Percentiles rank a stretch among this genome's conserved stretches.
These are phyloP conservation scores for Notodromas monacha DNA, from an alignment of 2,888 invertebrate species.

Conservation along the genomic window DNA sequence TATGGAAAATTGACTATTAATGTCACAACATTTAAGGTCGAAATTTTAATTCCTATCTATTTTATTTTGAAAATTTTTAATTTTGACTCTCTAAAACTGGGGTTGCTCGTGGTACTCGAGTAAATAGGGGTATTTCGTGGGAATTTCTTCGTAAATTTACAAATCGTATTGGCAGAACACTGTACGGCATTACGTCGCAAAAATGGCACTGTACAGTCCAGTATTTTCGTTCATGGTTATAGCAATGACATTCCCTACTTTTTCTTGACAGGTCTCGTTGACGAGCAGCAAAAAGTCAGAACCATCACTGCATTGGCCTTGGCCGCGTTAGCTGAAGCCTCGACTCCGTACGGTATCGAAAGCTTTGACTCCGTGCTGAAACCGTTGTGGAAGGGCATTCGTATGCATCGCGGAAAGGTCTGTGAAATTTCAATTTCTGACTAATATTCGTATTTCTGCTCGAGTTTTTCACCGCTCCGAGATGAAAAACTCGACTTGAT, in stretches of 20 bases:
- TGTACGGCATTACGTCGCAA: background rate
- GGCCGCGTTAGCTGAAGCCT: constrained; percentile 91
- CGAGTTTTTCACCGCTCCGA: background rate
- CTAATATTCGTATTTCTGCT: background rate
- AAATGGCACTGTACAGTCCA: background rate
- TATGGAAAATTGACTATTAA: too few species aligned
- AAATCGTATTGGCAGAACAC: background rate
- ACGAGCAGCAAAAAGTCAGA: constrained; percentile 94
- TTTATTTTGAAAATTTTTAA: too few species aligned
- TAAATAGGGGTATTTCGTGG: too few species aligned
- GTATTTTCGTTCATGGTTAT: background rate
- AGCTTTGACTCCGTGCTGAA: constrained; percentile 97
- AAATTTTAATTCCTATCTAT: too few species aligned
- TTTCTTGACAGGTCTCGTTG: constrained; percentile 35
- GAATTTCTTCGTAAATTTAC: too few species aligned
- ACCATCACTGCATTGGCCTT: constrained; percentile 95
- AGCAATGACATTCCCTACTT: constrained; percentile 8
- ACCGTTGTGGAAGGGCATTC: constrained; percentile 85
- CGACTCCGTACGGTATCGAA: constrained; percentile 97
- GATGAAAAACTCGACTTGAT: constrained; percentile 4
- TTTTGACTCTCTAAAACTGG: too few species aligned
- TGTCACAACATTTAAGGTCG: too few species aligned
- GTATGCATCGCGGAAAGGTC: constrained; percentile 33
- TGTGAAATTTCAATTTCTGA: constrained; percentile 9
- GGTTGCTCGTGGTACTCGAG: too few species aligned